Base-by-base conservation (phyloP, 2,888 invertebrate species). In the Cataglyphis livida region DNA sequence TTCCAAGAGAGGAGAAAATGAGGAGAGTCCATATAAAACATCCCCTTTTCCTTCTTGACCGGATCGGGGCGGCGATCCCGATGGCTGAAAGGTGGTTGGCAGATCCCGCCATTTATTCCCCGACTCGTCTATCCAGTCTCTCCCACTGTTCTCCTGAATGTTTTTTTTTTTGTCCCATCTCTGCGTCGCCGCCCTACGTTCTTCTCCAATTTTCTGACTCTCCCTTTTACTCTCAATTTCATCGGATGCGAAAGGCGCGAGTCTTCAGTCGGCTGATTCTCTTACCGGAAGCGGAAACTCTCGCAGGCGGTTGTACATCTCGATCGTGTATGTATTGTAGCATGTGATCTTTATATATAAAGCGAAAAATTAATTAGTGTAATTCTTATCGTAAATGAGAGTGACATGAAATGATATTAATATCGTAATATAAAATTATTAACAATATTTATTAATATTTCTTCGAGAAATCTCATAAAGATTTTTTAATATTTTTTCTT, bases 1-100 rank as follows among this genome's bases (percentile, higher is more conserved):
- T 32, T 25, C 35, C 7, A 21, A 35, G 41, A 41, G 12, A 74
- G 57, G 68, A 85, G 83, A 86, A 84, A 61, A 54, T 66, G 44
- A 75, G 66, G 25, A 25, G 76, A 83, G 59, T 75, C 83, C 83
- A 81, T 62, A 88, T 89, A 87, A 89, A 89, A 68, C 82, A 73
- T 65, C 71, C 81, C 88, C 73, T 81, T 73, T 35, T 38, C 6
- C 32, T 35, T 15, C 4, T 21, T 28, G 28, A 21, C 57, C 61
- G 28, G 51, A n/a, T 35, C n/a, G 25, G 81, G 74, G 75, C 57
- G 61, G 51, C 18, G 61, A n/a, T 25, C 38, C 18, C 48, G 28
- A n/a, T 15, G 48, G 7, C 28, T 75, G 38, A 66, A 51, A 41
- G 38, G 18, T 25, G 51, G 57, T 25, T 74, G 83, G 78, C 54